These are phyloP conservation scores for Thripadectes ignobilis DNA, from an alignment of 2,797 vertebrate species.

Conservation along the genomic window DNA sequence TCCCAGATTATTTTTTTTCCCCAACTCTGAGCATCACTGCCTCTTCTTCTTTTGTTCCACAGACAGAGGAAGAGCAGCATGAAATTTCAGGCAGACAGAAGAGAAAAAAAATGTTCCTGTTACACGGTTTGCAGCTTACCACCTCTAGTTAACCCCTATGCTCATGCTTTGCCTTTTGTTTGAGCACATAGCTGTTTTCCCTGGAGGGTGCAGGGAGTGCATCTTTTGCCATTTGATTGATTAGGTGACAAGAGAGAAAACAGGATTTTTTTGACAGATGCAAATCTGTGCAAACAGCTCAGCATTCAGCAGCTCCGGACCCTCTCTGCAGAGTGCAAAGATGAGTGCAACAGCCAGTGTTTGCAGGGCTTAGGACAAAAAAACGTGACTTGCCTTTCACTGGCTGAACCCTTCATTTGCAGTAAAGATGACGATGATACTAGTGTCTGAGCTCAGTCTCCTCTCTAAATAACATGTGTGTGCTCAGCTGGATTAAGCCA, in stretches of 20 bases:
- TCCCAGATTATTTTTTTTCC: not conserved
- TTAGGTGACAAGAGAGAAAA: slow-evolving; percentile 17
- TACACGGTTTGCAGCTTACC: not conserved
- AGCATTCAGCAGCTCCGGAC: slow-evolving; percentile 14
- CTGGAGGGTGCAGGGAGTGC: not conserved
- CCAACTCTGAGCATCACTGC: not conserved
- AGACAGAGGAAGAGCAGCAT: not conserved
- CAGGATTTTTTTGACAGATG: not conserved
- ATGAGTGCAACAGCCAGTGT: not conserved
- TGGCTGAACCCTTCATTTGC: slow-evolving; percentile 40
- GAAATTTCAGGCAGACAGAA: not conserved
- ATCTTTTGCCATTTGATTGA: not conserved
- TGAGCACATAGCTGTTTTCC: not conserved
- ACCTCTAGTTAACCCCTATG: not conserved
- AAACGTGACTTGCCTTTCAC: slow-evolving; percentile 39
- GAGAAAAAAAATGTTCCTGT: not conserved
- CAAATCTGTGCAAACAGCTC: slow-evolving; percentile 6
- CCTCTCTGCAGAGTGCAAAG: not conserved
- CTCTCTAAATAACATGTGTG: slow-evolving; percentile 65
- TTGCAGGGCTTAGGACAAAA: slow-evolving; percentile 46
- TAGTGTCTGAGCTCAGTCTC: slow-evolving; percentile 44
- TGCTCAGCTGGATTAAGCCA: slow-evolving; percentile 70
- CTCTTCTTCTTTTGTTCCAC: not conserved
- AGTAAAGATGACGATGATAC: slow-evolving; percentile 37
- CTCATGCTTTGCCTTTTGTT: not conserved